These are phyloP conservation scores for Drosophila parvula DNA, from an alignment of 1,140 invertebrate genomes.

Conservation along the genomic window DNA sequence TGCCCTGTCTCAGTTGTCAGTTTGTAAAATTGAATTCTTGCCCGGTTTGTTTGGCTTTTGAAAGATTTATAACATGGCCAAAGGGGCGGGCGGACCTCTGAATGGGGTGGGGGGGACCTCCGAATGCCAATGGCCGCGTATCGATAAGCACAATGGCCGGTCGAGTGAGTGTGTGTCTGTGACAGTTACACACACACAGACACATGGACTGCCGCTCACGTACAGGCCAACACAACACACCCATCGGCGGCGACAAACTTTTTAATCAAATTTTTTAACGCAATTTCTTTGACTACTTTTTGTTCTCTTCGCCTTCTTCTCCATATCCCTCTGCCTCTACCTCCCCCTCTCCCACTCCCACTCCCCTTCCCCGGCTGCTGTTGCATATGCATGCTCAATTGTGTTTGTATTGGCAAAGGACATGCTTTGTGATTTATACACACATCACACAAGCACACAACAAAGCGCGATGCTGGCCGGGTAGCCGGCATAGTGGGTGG, in stretches of 20 bases:
- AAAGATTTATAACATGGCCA: slow-evolving; percentile 74
- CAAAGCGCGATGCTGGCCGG: slow-evolving; percentile 8
- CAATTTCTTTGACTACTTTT: slow-evolving; percentile 72
- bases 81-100: not conserved
- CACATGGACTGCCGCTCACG: slow-evolving; percentile 14
- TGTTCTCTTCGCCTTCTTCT: slow-evolving; percentile 8
- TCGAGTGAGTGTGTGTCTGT: slow-evolving; percentile 58
- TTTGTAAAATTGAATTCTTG: slow-evolving; percentile 77
- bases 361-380: slow-evolving; percentile 37
- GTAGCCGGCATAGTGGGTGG: not conserved
- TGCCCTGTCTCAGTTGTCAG: slow-evolving; percentile 70
- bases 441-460: slow-evolving; percentile 67
- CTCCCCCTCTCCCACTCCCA: slow-evolving; percentile 9
- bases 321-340: not conserved
- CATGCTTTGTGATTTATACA: slow-evolving; percentile 83
- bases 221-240: slow-evolving; percentile 39
- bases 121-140: slow-evolving; percentile 66
- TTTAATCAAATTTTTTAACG: slow-evolving; percentile 81
- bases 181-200: slow-evolving; percentile 52
- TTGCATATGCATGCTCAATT: slow-evolving; percentile 83
- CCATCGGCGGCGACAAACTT: slow-evolving; percentile 73
- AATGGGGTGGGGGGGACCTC: not conserved
- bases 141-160: slow-evolving; percentile 76
- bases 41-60: slow-evolving; percentile 71
- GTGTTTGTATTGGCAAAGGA: slow-evolving; percentile 83